These are phyloP conservation scores for Thalassarche chlororhynchos DNA, from an alignment of 2,113 vertebrate species.

Conservation along the genomic window DNA sequence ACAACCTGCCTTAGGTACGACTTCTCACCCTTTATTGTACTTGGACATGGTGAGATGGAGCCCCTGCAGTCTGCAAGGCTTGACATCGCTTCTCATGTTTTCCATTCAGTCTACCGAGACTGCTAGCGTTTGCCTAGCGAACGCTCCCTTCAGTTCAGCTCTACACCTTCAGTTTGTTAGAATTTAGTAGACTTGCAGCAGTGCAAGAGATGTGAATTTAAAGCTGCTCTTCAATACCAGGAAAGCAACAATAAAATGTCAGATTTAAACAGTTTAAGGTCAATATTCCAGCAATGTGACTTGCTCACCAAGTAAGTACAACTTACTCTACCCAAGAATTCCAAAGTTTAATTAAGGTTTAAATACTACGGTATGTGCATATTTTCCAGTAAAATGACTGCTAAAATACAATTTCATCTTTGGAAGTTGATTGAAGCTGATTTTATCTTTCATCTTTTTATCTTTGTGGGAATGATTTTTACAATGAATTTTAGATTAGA, in stretches of 20 bases:
- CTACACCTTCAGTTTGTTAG: background rate
- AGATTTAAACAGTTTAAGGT: background rate
- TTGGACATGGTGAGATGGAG: background rate
- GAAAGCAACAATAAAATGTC: background rate
- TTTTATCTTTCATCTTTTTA: background rate
- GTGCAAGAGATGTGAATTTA: background rate
- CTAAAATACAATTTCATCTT: background rate
- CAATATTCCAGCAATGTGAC: background rate
- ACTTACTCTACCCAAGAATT: background rate
- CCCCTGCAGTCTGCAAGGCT: background rate
- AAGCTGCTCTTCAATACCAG: background rate
- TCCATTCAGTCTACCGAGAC: background rate
- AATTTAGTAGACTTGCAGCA: background rate
- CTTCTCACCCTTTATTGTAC: background rate
- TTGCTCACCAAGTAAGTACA: background rate
- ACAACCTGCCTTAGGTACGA: fast-evolving
- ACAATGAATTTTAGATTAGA: background rate
- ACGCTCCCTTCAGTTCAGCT: background rate
- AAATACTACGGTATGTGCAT: fast-evolving
- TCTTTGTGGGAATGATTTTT: background rate
- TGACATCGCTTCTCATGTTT: background rate
- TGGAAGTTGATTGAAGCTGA: fast-evolving
- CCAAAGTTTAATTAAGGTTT: background rate
- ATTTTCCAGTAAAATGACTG: background rate
- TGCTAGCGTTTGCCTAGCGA: background rate